A percentile compares a stretch with the other conserved stretches of the same genome.
Conservation (phyloP, 2,888 invertebrate species). For the Cosmorhoe ocellata region DNA sequence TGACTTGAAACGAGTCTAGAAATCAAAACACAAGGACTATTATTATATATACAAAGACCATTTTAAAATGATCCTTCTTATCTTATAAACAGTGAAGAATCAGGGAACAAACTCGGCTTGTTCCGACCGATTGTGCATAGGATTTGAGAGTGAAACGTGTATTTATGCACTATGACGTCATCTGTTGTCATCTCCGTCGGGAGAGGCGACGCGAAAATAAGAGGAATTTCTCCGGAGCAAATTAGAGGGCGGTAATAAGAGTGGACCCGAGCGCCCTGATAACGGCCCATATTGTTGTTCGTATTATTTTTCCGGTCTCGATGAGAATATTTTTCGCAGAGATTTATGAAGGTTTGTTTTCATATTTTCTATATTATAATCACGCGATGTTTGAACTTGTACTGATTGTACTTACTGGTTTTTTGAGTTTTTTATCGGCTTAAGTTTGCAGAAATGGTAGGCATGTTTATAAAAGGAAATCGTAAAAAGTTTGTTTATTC, state of each 20-base stretch:
- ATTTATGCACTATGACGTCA: not conserved
- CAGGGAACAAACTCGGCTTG: no score
- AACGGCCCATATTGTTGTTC: slow-evolving; percentile 66
- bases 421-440: no score
- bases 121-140: no score
- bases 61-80: no score
- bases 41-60: no score
- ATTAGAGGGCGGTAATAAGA: slow-evolving; percentile 74
- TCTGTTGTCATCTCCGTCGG: slow-evolving; percentile 34
- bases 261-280: slow-evolving; percentile 67
- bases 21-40: no score
- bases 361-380: not conserved
- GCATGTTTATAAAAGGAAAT: no score
- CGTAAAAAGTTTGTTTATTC: no score
- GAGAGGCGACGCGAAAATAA: slow-evolving; percentile 56
- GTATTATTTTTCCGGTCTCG: slow-evolving; percentile 70
- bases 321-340: slow-evolving; percentile 40
- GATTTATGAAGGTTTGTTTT: slow-evolving; percentile 20
- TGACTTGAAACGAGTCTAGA: no score
- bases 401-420: no score
- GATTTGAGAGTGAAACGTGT: slow-evolving; percentile 1
- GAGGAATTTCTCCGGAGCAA: slow-evolving; percentile 64
- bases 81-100: no score
- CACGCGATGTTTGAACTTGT: not conserved
- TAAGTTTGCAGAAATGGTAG: no score